Evolutionary conservation across 2,797 vertebrate species (phyloP), one percentile per base, ranked within the genome.

Genomic region (Antennarius maculatus): DNA sequence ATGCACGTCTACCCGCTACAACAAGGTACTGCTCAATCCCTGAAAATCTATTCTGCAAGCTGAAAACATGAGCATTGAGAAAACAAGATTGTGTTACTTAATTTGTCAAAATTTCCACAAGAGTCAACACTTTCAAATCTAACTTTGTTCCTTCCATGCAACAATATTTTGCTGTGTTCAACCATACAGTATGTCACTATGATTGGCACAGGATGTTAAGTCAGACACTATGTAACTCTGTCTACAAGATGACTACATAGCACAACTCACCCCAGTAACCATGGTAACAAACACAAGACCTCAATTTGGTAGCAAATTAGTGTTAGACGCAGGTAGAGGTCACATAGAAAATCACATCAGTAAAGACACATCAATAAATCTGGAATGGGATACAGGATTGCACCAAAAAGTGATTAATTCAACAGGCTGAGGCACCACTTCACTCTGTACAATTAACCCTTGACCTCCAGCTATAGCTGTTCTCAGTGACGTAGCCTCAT

Each of bases 161-260:
- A 54, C 49, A 31, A 46, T 14, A 58, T 67, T 45, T 47, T 11
- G 37, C 14, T 3, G 43, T 31, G 46, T 42, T 31, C 55, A 55
- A 39, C 59, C 61, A 31, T 41, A n/a, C n/a, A n/a, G n/a, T n/a
- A 7, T 34, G 64, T 76, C 55, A 66, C 62, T 66, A 45, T 74
- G 54, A 74, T 55, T 60, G 64, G 50, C 76, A 69, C 55, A 46
- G 69, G 4, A 62, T 80, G 69, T 74, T 81, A 79, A 81, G 74
- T 81, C 77, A 67, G 76, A 85, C 54, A 67, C 53, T 53, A 69
- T 65, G 75, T 66, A 75, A 80, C 76, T 65, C 77, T 68, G 76
- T 90, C 76, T 88, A 85, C 81, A 89, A 88, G 88, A 89, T 83
- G 83, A 92, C 86, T 61, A 76, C 62, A 77, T 71, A 76, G 79